A percentile compares a stretch with the other conserved stretches of the same genome.
These are phyloP conservation scores for Fissipunctia ypsillon DNA, from an alignment of 2,888 invertebrate species.

Conservation along the genomic window DNA sequence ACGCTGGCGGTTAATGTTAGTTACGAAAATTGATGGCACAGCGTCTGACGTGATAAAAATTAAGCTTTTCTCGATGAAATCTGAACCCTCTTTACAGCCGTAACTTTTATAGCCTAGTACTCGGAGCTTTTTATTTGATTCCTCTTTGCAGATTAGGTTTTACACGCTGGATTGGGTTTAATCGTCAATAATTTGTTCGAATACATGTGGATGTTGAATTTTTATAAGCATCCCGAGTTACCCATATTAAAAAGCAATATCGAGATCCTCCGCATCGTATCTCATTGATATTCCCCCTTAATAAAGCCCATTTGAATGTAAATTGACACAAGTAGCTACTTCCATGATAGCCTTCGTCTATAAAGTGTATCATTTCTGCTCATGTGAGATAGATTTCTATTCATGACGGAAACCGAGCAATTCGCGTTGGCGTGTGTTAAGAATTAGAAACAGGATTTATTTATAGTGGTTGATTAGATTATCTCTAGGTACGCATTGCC, in stretches of 20 bases:
- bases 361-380: conserved; percentile 74
- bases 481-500: background rate
- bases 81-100: conserved; percentile 35
- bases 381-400: conserved; percentile 73
- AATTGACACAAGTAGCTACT: conserved; percentile 77
- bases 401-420: conserved; percentile 59
- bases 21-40: conserved; percentile 62
- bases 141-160: conserved; percentile 32
- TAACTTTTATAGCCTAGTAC: conserved; percentile 33
- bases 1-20: conserved; percentile 52
- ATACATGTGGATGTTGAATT: conserved; percentile 35
- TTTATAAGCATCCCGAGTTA: conserved; percentile 32
- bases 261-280: conserved; percentile 64
- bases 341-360: conserved; percentile 73
- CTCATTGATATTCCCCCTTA: conserved; percentile 77
- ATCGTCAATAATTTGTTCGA: conserved; percentile 23
- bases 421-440: conserved; percentile 54
- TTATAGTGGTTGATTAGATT: conserved; percentile 20
- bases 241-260: conserved; percentile 63
- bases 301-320: conserved; percentile 79
- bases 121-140: conserved; percentile 27
- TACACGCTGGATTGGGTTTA: conserved; percentile 26
- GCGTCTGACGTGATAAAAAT: conserved; percentile 54
- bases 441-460: conserved; percentile 51
- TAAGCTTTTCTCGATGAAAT: conserved; percentile 53